Evolutionary conservation across 1,140 invertebrate genomes (phyloP).

Genomic region (Spodoptera litura): DNA sequence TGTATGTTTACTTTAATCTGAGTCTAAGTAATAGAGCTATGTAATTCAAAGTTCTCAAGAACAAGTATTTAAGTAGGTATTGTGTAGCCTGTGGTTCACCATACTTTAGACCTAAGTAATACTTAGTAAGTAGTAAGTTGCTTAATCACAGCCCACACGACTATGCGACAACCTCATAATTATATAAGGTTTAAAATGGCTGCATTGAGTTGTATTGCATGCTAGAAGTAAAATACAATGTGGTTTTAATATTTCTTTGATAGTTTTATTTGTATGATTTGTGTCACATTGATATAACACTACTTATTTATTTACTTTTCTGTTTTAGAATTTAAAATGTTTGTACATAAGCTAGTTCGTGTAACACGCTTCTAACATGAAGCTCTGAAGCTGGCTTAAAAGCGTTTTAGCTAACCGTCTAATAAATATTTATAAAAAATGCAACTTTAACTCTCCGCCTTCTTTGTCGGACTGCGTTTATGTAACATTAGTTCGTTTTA

Average conservation of each 20-base stretch:
- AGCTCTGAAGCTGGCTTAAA: too few relatives aligned
- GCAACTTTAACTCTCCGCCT: not conserved
- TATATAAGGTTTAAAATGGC: not conserved
- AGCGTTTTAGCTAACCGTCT: not conserved
- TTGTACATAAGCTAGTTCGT: too few relatives aligned
- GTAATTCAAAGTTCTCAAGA: constrained; percentile 18
- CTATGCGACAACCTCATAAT: constrained; percentile 2
- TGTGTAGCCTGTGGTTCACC: constrained; percentile 1
- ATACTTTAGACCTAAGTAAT: not conserved
- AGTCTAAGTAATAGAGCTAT: constrained; percentile 13
- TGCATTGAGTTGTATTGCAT: not conserved
- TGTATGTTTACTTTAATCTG: constrained; percentile 30
- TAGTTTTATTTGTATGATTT: too few relatives aligned
- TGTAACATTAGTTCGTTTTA: not conserved
- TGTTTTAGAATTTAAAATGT: too few relatives aligned
- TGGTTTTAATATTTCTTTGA: not conserved
- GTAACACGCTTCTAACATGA: too few relatives aligned
- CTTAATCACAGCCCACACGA: constrained; percentile 14
- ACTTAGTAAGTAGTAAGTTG: not conserved
- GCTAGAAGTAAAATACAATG: not conserved
- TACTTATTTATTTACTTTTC: too few relatives aligned
- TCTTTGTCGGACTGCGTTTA: not conserved
- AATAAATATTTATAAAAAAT: not conserved
- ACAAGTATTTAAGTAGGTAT: constrained; percentile 33
- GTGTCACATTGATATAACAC: too few relatives aligned